phyloP scores from a whole-genome alignment of 2,888 invertebrate genomes.

The Scelioninae gen. 1 region DNA sequence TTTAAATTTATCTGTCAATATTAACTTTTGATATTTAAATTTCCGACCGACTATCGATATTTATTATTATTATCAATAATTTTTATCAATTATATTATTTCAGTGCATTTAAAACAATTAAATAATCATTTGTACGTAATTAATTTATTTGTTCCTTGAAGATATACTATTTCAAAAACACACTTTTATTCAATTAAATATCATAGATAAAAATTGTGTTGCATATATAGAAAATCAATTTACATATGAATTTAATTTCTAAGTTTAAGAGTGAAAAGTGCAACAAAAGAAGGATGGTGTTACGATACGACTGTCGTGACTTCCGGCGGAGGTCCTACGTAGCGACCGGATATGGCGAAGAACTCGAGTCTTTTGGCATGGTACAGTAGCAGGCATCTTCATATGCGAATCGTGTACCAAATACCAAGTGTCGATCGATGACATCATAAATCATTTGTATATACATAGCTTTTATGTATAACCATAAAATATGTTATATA shows the following conservation, averaged over 20 bases:
- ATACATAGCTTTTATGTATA: no score
- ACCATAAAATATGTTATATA: no score
- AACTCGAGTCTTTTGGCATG: slow-evolving; percentile 73
- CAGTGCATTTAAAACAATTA: no score
- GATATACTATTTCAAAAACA: no score
- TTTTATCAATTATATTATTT: no score
- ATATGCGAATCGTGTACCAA: slow-evolving; percentile 80
- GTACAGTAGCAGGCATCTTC: slow-evolving; percentile 55
- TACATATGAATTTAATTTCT: not conserved
- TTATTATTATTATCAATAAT: no score
- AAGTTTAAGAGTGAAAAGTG: slow-evolving; percentile 13
- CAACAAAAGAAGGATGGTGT: slow-evolving; percentile 35
- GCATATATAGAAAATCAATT: no score
- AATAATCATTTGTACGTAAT: no score
- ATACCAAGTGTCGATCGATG: slow-evolving; percentile 77
- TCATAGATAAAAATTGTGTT: no score
- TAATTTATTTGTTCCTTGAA: no score
- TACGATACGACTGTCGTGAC: slow-evolving; percentile 74
- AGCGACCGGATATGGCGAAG: slow-evolving; percentile 80
- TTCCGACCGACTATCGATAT: not conserved
- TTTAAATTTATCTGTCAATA: not conserved
- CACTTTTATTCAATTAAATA: no score
- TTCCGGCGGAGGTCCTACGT: slow-evolving; percentile 75
- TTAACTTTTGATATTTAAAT: not conserved
- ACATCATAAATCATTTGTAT: slow-evolving; percentile 75